phyloP scores from a whole-genome alignment of 2,113 vertebrate species.

The Mystacornis crossleyi region DNA sequence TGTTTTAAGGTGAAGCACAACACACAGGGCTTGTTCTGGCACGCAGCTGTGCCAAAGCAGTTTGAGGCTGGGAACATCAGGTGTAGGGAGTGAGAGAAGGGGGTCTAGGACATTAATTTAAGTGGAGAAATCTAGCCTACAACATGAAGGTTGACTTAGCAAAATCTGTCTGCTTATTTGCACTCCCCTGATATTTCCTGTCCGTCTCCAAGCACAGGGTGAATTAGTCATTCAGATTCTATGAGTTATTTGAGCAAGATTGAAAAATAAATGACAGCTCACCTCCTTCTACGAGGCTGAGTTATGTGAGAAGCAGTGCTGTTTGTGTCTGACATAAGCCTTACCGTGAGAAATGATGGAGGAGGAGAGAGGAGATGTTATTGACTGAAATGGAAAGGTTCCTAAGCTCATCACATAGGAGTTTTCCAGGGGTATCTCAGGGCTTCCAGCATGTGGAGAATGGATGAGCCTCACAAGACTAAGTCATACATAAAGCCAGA shows the following conservation, averaged over 20 bases:
- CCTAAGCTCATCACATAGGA: not conserved
- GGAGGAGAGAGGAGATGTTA: not conserved
- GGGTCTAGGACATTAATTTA: not conserved
- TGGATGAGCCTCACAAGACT: not conserved
- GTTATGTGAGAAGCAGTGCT: conserved; percentile 1
- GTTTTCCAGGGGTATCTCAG: not conserved
- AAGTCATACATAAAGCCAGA: not conserved
- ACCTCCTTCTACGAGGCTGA: not conserved
- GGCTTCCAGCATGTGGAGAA: not conserved
- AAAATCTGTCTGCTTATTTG: not conserved
- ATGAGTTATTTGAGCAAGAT: not conserved
- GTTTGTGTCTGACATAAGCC: not conserved
- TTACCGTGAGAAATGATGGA: not conserved
- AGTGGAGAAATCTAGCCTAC: not conserved
- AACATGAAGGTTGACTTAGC: not conserved
- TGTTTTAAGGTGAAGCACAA: not conserved
- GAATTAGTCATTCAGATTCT: not conserved
- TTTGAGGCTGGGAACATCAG: not conserved
- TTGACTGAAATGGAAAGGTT: not conserved
- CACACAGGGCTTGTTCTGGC: not conserved
- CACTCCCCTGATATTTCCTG: not conserved
- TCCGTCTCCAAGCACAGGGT: not conserved
- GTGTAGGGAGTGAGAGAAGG: not conserved
- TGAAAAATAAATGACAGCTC: not conserved
- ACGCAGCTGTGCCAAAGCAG: not conserved